Evolutionary conservation across 2,797 vertebrate genomes (phyloP).

Genomic region (Scomberomorus guttatus): DNA sequence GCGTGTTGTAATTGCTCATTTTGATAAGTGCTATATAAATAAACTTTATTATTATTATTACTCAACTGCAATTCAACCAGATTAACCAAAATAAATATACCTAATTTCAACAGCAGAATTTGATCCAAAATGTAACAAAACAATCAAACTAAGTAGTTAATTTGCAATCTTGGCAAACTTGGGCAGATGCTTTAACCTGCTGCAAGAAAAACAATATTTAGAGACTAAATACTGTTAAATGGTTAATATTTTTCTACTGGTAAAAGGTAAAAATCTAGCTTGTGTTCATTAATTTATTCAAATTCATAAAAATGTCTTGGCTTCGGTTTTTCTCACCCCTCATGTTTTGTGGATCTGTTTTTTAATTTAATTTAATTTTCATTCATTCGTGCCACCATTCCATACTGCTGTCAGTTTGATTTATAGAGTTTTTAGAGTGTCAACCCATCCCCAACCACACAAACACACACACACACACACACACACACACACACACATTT

Average conservation of each 20-base stretch:
- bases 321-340: background rate
- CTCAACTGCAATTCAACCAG: no score
- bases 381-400: background rate
- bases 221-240: background rate
- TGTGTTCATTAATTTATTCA: conserved; percentile 12
- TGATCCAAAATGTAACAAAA: background rate
- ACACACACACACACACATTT: conserved; percentile 3
- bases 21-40: no score
- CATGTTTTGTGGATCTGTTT: background rate
- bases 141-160: background rate
- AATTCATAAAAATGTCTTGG: background rate
- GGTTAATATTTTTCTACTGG: background rate
- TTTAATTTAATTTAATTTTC: background rate
- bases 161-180: background rate
- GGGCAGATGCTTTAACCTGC: background rate
- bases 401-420: conserved; percentile 5
- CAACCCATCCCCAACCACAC: background rate
- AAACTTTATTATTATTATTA: no score
- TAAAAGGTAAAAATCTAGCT: background rate
- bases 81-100: no score
- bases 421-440: conserved; percentile 13
- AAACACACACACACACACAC: background rate
- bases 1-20: no score
- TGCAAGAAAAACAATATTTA: background rate
- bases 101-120: background rate